phyloP scores from a whole-genome alignment of 2,888 invertebrate species.

The Chorisops tibialis region DNA sequence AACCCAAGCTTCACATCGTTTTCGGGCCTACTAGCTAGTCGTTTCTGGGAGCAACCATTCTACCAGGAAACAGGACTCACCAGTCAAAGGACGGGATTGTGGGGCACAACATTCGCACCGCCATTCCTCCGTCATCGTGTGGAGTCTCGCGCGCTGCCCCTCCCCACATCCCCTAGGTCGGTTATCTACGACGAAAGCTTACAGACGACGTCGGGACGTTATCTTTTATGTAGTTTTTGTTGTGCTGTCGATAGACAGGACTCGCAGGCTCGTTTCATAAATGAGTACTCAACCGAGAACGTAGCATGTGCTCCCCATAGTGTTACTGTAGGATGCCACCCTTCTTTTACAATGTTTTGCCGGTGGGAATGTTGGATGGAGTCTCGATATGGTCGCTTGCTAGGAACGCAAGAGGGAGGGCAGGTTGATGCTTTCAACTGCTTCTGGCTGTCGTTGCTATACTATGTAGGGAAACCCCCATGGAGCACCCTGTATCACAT shows the following conservation, averaged over 20 bases:
- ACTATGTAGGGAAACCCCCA: conserved; percentile 3
- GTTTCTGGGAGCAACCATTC: no score
- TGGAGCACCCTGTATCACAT: conserved; percentile 20
- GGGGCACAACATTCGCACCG: no score
- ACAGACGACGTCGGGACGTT: conserved; percentile 23
- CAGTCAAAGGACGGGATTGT: no score
- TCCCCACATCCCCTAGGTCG: conserved; percentile 3
- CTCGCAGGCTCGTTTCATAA: neutral
- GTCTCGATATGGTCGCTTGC: no score
- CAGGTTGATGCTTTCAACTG: no score
- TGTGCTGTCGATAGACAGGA: conserved; percentile 1
- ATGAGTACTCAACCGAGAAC: conserved; percentile 16
- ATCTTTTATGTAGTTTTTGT: conserved; percentile 12
- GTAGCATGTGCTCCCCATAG: conserved; percentile 19
- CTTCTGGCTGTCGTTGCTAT: neutral
- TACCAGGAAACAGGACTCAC: no score
- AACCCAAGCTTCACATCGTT: no score
- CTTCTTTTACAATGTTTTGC: neutral
- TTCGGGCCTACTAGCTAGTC: no score
- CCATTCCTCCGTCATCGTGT: neutral
- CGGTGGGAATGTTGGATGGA: neutral
- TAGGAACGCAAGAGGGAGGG: no score
- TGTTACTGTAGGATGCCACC: neutral
- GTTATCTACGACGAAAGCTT: conserved; percentile 11
- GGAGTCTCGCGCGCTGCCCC: neutral